Base-by-base conservation (phyloP, 1,140 invertebrate genomes). In the Campoletis sonorensis region DNA sequence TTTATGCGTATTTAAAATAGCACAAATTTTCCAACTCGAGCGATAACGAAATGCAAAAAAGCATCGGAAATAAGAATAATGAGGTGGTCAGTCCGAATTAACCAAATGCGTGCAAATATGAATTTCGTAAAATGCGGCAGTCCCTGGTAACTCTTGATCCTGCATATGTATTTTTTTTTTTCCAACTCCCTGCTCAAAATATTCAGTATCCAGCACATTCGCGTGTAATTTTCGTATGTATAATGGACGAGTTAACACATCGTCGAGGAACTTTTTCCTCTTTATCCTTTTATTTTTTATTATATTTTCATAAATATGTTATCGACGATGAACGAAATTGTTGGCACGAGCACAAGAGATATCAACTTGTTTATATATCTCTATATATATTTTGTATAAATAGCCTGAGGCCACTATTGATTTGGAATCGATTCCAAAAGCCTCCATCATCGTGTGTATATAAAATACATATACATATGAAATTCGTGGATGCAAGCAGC, bases 361-460 rank as follows among this genome's bases (percentile, higher is more conserved):
- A 33, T 0, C 13, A 70, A 21, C 67, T 64, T 64, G 67, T 33
- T 18, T 33, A 30, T n/a, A 4, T 70, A 33, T 70, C 30, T 70
- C 15, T 70, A 70, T 70, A 33, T 33, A 70, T 70, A 13, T 33
- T 16, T 11, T 45, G 40, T 8, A 45, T 45, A 45, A 45, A 45
- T 45, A 45, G 27, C 76, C 76, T 23, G n/a, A n/a, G 61, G 76
- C 27, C 33, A 40, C 33, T 23, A 64, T 78, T 26, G 76, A 78
- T 78, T 78, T 18, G 76, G 21, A 78, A 78, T 78, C 76, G 76
- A 78, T 78, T 78, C 61, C 58, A 61, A 67, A 61, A n/a, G 30
- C 76, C 16, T n/a, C 16, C 37, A 40, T 15, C 70, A 49, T 40
- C 21, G 30, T 11, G 1, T n/a, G 11, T n/a, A n/a, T 54, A 54